These are phyloP conservation scores for Actinernus sp. DNA, from an alignment of 92 coral and sea anemone genomes.

Conservation along the genomic window DNA sequence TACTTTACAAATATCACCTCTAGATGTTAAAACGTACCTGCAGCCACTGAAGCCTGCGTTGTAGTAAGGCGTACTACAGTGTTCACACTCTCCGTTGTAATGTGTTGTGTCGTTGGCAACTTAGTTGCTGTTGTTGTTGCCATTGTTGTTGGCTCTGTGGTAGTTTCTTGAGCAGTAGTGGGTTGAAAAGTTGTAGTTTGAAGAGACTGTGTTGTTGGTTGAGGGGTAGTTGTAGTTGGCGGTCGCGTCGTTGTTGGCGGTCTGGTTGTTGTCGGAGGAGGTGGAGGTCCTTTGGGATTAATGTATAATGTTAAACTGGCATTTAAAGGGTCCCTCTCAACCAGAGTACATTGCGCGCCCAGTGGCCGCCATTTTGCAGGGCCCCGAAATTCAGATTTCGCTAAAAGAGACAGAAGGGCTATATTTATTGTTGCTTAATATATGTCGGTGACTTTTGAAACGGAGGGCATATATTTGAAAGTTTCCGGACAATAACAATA, in stretches of 20 bases:
- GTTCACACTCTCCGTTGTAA: background rate
- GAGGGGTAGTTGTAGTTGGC: constrained; percentile 2
- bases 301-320: background rate
- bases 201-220: background rate
- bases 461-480: too few relatives aligned
- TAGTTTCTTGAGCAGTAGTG: background rate
- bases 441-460: too few relatives aligned
- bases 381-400: too few relatives aligned
- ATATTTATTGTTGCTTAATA: too few relatives aligned
- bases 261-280: constrained; percentile 23
- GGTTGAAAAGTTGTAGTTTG: background rate
- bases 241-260: constrained; percentile 9
- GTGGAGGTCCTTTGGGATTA: constrained; percentile 15
- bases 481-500: too few relatives aligned
- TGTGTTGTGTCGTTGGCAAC: background rate
- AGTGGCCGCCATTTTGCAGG: too few relatives aligned
- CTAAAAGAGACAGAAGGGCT: too few relatives aligned
- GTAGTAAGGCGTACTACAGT: background rate
- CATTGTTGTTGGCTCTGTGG: background rate
- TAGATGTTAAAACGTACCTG: background rate
- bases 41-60: background rate
- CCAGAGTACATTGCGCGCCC: too few relatives aligned
- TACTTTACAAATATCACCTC: too few relatives aligned
- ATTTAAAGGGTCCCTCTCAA: too few relatives aligned
- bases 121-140: constrained; percentile 1